Evolutionary conservation across 2,888 invertebrate genomes (phyloP).

Genomic region (Plebejus melissa): DNA sequence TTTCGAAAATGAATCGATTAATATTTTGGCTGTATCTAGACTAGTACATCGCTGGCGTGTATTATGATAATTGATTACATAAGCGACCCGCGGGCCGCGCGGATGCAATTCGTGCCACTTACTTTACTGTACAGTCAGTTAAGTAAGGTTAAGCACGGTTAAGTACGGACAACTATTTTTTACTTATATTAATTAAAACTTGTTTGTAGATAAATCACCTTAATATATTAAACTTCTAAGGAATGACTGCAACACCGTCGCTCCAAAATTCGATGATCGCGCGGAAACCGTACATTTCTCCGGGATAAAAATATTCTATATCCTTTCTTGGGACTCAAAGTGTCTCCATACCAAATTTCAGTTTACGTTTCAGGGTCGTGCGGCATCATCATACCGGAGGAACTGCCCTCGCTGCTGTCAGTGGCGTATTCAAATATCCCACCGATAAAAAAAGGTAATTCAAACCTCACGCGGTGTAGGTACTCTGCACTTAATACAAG

Average conservation of each 20-base stretch:
- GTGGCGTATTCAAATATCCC: slow-evolving; percentile 91
- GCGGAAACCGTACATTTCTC: too few species aligned
- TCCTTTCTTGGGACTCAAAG: too few species aligned
- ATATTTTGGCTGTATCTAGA: background rate
- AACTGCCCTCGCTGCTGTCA: slow-evolving; percentile 87
- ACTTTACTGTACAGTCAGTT: background rate
- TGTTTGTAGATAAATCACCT: too few species aligned
- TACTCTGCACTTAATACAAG: too few species aligned
- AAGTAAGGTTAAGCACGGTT: background rate
- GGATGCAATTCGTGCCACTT: slow-evolving; percentile 13
- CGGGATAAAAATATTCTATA: too few species aligned
- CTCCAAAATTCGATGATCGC: too few species aligned
- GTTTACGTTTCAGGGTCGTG: slow-evolving; percentile 67
- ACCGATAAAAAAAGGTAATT: slow-evolving; percentile 89
- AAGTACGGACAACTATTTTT: background rate
- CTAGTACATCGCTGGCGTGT: background rate
- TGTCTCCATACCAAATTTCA: too few species aligned
- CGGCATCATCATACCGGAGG: slow-evolving; percentile 87
- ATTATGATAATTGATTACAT: slow-evolving; percentile 14
- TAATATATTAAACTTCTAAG: too few species aligned
- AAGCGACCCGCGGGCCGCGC: slow-evolving; percentile 7
- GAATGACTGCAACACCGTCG: too few species aligned
- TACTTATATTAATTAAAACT: too few species aligned
- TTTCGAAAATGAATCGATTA: background rate
- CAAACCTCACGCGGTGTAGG: background rate